Evolutionary conservation across 37 sponge, comb jelly and placozoan genomes (phyloP).

Genomic region (Geodia barretti): DNA sequence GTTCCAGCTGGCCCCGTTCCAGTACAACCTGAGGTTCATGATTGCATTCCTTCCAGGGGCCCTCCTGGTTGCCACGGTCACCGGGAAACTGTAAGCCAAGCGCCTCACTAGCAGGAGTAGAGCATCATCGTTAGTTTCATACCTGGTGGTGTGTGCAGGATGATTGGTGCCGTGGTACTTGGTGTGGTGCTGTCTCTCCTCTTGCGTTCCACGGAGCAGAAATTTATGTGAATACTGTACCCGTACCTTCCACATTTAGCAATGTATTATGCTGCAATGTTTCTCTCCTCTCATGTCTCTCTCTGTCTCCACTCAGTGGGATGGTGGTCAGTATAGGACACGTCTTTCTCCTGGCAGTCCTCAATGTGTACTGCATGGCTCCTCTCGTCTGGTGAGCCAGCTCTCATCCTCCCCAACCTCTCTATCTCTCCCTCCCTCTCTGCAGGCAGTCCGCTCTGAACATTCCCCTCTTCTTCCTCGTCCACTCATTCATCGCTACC

Average conservation of each 20-base stretch:
- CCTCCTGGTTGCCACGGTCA: constrained; percentile 44
- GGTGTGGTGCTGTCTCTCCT: constrained; percentile 19
- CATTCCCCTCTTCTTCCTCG: constrained; percentile 43
- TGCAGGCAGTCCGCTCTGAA: not conserved
- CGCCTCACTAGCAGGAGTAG: too few species aligned
- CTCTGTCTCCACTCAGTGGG: constrained; percentile 2
- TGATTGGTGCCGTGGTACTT: not conserved
- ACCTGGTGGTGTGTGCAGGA: constrained; percentile 4
- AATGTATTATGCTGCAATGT: not conserved
- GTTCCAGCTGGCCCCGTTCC: constrained; percentile 53
- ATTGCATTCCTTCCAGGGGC: constrained; percentile 55
- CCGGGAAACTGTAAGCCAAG: constrained; percentile 54
- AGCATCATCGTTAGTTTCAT: not conserved
- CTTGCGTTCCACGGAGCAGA: not conserved
- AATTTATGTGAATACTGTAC: constrained; percentile 7
- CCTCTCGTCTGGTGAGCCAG: constrained; percentile 69
- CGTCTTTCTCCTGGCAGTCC: constrained; percentile 32
- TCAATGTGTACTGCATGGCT: constrained; percentile 64
- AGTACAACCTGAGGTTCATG: constrained; percentile 52
- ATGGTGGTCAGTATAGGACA: constrained; percentile 21
- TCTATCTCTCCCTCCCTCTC: constrained; percentile 8
- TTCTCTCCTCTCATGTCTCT: not conserved
- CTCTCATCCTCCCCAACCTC: constrained; percentile 20
- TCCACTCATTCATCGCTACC: constrained; percentile 52
- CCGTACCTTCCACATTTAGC: not conserved